These are phyloP conservation scores for Sinocyclocheilus rhinocerous DNA, from an alignment of 2,113 vertebrate genomes.

Conservation along the genomic window DNA sequence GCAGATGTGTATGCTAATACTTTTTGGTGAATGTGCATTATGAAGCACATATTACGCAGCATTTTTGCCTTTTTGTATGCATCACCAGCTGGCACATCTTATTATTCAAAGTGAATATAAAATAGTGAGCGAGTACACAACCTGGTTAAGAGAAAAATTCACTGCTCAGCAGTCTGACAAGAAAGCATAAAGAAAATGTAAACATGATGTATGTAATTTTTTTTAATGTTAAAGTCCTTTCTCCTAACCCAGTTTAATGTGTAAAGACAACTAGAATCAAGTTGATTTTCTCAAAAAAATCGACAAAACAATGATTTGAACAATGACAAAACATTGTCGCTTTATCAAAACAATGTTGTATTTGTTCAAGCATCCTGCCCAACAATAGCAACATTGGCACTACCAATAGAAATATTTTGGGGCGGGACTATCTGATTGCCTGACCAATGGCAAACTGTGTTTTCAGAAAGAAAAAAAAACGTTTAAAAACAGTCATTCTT, in stretches of 20 bases:
- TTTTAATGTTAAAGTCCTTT: background rate
- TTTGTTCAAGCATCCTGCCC: background rate
- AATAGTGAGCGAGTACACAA: background rate
- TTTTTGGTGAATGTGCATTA: conserved; percentile 42
- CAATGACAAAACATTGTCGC: background rate
- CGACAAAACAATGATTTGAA: too few relatives aligned
- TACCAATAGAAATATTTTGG: background rate
- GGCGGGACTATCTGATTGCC: background rate
- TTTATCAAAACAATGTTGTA: background rate
- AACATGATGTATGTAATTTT: background rate
- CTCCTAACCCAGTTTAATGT: background rate
- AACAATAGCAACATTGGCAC: background rate
- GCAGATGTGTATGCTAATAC: conserved; percentile 36
- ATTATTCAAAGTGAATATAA: background rate
- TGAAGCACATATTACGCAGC: conserved; percentile 20
- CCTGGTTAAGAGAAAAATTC: background rate
- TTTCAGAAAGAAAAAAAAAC: background rate
- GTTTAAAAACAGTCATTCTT: background rate
- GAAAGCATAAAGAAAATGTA: background rate
- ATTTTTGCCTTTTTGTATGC: conserved; percentile 9
- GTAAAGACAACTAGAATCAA: background rate
- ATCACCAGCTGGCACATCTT: background rate
- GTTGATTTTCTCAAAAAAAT: background rate
- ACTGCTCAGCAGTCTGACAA: conserved; percentile 6
- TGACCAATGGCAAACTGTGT: background rate